Percentiles rank a stretch among this genome's conserved stretches.
These are phyloP conservation scores for Oreochromis spilurus DNA, from an alignment of 2,113 vertebrate genomes.

Conservation along the genomic window DNA sequence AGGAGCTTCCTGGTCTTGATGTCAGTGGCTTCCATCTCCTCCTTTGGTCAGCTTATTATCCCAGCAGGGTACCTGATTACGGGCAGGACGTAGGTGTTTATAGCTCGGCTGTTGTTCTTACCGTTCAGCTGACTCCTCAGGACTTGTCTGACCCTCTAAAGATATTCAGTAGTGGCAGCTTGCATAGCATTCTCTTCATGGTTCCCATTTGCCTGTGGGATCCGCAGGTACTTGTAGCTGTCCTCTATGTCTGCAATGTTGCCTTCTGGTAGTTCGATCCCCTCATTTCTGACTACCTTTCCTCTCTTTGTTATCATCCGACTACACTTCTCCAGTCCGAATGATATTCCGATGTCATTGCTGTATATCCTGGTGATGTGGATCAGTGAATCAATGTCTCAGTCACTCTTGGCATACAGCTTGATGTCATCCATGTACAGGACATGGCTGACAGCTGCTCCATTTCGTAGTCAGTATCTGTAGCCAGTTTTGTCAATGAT, in stretches of 20 bases:
- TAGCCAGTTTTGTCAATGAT: neutral
- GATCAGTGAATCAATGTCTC: neutral
- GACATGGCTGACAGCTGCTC: neutral
- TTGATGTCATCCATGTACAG: neutral
- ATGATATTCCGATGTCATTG: neutral
- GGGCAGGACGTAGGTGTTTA: accelerated
- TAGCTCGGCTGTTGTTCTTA: accelerated
- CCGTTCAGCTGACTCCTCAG: accelerated
- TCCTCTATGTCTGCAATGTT: neutral
- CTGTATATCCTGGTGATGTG: neutral
- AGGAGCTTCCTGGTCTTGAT: accelerated
- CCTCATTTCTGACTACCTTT: accelerated
- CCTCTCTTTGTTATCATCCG: neutral
- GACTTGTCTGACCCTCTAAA: neutral
- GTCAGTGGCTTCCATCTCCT: accelerated
- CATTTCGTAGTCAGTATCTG: neutral
- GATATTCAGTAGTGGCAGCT: neutral
- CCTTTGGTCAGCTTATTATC: accelerated
- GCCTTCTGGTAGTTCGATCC: neutral
- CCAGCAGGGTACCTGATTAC: neutral
- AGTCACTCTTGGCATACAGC: accelerated
- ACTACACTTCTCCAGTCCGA: accelerated
- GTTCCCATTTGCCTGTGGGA: accelerated
- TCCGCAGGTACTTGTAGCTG: neutral
- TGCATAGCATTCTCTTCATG: accelerated